phyloP scores from a whole-genome alignment of 2,797 vertebrate genomes.

The Onychomys leucogaster region DNA sequence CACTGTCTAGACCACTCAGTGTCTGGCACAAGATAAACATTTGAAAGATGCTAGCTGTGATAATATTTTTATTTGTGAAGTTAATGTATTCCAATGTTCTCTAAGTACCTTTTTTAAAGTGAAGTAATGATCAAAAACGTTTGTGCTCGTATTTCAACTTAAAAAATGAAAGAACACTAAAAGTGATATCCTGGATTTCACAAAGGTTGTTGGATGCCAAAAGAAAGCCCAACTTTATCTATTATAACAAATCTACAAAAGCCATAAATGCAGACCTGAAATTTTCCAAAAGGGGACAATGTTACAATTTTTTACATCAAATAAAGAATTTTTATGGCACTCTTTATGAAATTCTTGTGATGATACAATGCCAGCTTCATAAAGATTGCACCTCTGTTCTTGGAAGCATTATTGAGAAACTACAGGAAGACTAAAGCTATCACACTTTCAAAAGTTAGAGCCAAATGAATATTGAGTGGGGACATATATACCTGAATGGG shows the following conservation, averaged over 20 bases:
- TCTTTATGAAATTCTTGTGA: background rate
- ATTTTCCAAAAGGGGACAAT: background rate
- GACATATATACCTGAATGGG: background rate
- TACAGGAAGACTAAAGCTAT: background rate
- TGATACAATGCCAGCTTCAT: background rate
- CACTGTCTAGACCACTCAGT: background rate
- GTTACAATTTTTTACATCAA: background rate
- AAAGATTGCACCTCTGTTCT: background rate
- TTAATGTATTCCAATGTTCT: background rate
- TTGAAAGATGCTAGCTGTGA: background rate
- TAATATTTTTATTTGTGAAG: background rate
- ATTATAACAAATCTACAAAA: background rate
- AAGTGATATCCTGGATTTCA: background rate
- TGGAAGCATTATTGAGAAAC: background rate
- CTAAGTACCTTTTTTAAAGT: background rate
- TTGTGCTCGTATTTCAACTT: background rate
- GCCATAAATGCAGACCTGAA: background rate
- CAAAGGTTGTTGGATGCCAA: background rate
- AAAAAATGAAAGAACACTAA: background rate
- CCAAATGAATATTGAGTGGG: background rate
- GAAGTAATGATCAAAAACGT: background rate
- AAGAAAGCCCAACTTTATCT: background rate
- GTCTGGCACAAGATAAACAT: background rate
- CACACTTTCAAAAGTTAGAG: background rate
- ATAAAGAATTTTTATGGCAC: background rate